phyloP scores from a whole-genome alignment of 2,888 invertebrate genomes.

The Cheilosia scutellata region DNA sequence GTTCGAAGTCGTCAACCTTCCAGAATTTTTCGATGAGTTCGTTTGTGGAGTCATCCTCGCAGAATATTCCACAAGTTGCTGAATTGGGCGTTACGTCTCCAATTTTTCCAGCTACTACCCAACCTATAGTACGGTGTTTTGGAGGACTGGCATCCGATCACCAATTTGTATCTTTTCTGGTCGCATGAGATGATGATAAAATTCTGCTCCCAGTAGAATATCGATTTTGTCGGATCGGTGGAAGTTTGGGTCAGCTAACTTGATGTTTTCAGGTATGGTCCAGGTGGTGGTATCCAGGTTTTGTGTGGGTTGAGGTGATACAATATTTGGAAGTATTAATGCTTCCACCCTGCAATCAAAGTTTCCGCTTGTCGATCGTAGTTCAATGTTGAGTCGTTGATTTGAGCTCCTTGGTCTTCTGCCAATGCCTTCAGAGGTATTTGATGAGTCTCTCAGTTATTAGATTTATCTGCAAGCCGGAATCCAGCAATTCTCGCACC shows the following conservation, averaged over 20 bases:
- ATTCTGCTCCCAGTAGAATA: constrained; percentile 21
- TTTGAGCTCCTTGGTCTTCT: background rate
- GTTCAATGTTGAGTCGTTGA: background rate
- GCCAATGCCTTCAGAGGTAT: constrained; percentile 5
- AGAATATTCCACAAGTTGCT: constrained; percentile 1
- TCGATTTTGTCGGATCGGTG: constrained; percentile 17
- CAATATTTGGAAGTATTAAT: background rate
- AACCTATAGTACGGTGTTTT: constrained; percentile 22
- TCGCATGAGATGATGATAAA: background rate
- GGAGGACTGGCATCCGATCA: background rate
- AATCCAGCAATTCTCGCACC: too few relatives aligned
- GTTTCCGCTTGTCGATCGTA: background rate
- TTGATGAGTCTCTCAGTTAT: too few relatives aligned
- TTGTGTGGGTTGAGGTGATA: background rate
- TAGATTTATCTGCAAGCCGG: too few relatives aligned
- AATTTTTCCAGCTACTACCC: constrained; percentile 17
- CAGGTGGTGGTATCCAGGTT: constrained; percentile 1
- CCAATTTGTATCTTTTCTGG: background rate
- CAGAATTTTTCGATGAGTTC: constrained; percentile 16
- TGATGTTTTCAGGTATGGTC: constrained; percentile 16
- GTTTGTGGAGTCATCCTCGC: constrained; percentile 14
- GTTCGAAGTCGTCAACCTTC: background rate
- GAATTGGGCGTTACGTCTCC: background rate
- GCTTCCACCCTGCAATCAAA: background rate
- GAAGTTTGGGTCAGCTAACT: constrained; percentile 23